Base-by-base conservation (phyloP, 2,113 vertebrate genomes). In the Zingel zingel region DNA sequence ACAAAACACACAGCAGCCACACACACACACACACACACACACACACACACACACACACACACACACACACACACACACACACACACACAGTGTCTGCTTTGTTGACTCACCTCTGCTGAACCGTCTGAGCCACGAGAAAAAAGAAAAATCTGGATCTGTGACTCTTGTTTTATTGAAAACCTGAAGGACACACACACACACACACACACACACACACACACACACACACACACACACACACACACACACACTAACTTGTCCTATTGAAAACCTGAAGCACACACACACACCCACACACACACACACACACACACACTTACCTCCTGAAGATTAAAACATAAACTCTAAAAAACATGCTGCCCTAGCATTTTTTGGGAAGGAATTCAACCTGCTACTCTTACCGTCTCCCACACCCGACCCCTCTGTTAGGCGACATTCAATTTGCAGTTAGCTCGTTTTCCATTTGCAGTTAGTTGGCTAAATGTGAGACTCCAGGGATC, bases 391-490 rank as follows among this genome's bases (percentile, higher is more conserved):
- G 85, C 74, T 65, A 15, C 74, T 73, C 39, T 81, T 53, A 2
- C 67, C 58, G 69, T 84, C 85, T 71, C 77, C 85, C 82, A 80
- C 77, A 19, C 48, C 62, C 2, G 74, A 82, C 27, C 25, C 59
- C 62, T 80, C 89, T 23, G 62, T 85, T 75, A 77, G 89, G 68
- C 82, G 72, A 88, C 91, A 88, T 89, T 87, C 92, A 90, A 92
- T 93, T 93, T 91, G 91, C 91, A 92, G 92, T 92, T 90, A 88
- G 66, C 65, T 27, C 21, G 48, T 86, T 90, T 91, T 89, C 86
- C 84, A 92, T 93, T 93, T 84, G 92, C 92, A 92, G 91, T 93
- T 93, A 93, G 82, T 48, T 30, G 84, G 57, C 80, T 87, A 62
- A 90, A 88, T 90, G 88, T 84, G 85, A 27, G 83, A 63, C 80